Conservation (phyloP, 2,113 vertebrate species). For the Epinephelus fuscoguttatus region DNA sequence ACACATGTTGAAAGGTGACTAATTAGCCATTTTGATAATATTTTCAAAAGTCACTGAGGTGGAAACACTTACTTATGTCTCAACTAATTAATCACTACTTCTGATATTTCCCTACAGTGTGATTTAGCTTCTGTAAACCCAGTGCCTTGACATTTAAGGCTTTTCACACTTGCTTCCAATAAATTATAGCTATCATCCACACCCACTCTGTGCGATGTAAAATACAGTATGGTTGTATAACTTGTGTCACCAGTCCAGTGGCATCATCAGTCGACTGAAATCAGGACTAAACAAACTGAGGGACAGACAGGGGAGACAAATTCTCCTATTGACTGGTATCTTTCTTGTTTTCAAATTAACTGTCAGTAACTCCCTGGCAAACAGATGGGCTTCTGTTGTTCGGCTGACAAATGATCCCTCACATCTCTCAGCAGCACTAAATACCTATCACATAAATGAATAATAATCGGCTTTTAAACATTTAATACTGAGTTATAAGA, state of each 20-base stretch:
- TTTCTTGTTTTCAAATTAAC: slow-evolving; percentile 22
- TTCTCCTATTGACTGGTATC: neutral
- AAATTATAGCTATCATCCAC: neutral
- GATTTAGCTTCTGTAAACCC: neutral
- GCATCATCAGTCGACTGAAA: neutral
- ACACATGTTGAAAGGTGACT: neutral
- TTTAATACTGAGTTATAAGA: neutral
- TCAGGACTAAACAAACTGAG: neutral
- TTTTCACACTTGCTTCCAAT: too few relatives aligned
- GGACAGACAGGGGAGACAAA: neutral
- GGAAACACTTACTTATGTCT: neutral
- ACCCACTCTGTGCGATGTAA: neutral
- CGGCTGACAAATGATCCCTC: slow-evolving; percentile 24
- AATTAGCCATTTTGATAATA: neutral
- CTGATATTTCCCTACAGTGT: neutral
- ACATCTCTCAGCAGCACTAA: neutral
- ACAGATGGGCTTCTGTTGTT: slow-evolving; percentile 28
- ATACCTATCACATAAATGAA: neutral
- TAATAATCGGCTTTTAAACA: slow-evolving; percentile 5
- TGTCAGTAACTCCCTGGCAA: slow-evolving; percentile 14
- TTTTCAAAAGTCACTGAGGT: neutral
- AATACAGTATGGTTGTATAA: too few relatives aligned
- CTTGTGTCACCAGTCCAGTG: neutral
- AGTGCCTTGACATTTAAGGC: neutral
- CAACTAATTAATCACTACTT: neutral